Percentiles rank a stretch among this genome's conserved stretches.
Conservation (phyloP, 2,888 invertebrate genomes). For the Leptinotarsa juncta region DNA sequence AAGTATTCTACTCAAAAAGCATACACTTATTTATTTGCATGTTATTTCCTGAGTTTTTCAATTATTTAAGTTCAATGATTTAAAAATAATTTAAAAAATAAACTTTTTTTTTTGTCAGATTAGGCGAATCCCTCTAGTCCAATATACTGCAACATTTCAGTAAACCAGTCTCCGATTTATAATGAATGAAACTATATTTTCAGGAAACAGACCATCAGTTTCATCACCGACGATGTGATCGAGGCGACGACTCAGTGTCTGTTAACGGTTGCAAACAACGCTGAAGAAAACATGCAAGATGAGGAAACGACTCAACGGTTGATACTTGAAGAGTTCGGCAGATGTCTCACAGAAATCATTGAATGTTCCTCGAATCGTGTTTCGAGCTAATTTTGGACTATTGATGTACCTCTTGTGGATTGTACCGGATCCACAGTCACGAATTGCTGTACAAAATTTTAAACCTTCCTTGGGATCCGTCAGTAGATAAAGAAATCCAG, state of each 20-base stretch:
- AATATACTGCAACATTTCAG: background rate
- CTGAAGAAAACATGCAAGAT: constrained; percentile 74
- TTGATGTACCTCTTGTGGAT: background rate
- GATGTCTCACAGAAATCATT: constrained; percentile 94
- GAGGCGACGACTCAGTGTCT: constrained; percentile 97
- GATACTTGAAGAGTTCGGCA: constrained; percentile 94
- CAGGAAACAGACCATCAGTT: constrained; percentile 84
- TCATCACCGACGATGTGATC: constrained; percentile 93
- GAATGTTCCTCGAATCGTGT: constrained; percentile 67
- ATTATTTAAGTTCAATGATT: no score
- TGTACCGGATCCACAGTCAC: background rate
- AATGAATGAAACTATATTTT: constrained; percentile 31
- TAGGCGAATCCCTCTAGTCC: background rate
- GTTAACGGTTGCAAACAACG: constrained; percentile 91
- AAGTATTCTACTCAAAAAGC: no score
- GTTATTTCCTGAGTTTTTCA: no score
- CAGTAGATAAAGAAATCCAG: background rate
- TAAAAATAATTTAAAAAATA: no score
- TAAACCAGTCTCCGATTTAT: background rate
- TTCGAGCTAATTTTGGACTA: constrained; percentile 41
- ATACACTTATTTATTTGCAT: no score
- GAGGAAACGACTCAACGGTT: constrained; percentile 75
- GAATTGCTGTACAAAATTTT: background rate
- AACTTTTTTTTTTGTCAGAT: no score
- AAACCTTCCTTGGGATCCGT: background rate